phyloP scores from a whole-genome alignment of 2,797 vertebrate genomes.

The Lutjanus campechanus region DNA sequence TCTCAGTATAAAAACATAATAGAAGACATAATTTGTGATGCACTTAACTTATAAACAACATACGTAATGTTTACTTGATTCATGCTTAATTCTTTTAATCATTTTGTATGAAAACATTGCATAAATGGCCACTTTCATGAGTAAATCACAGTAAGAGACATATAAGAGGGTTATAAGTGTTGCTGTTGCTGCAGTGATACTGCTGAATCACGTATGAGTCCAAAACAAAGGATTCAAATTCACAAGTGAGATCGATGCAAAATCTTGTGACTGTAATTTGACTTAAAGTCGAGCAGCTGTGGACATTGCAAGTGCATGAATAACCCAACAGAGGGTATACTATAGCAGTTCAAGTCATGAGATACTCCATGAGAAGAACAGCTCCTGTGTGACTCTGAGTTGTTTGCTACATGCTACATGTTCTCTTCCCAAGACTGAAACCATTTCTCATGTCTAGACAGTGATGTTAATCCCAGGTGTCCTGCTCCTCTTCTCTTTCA shows the following conservation, averaged over 20 bases:
- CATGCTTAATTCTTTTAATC: no score
- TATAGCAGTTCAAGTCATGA: conserved; percentile 74
- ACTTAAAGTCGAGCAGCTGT: conserved; percentile 48
- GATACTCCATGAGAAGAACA: conserved; percentile 66
- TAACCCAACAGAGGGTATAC: conserved; percentile 59
- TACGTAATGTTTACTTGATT: no score
- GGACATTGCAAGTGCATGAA: conserved; percentile 57
- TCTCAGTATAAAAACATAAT: no score
- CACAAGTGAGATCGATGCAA: conserved; percentile 34
- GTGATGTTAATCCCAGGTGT: conserved; percentile 21
- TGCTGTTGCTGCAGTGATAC: not conserved
- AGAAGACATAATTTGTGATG: no score
- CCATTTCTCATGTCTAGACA: conserved; percentile 8
- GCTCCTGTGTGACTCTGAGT: conserved; percentile 56
- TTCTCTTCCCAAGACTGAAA: conserved; percentile 9
- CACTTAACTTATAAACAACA: no score
- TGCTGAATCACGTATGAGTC: not conserved
- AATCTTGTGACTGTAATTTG: conserved; percentile 81
- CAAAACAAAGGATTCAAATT: conserved; percentile 24
- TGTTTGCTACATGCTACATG: conserved; percentile 39
- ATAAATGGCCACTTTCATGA: no score
- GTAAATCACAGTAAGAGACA: no score
- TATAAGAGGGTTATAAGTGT: no score
- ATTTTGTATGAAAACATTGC: no score
- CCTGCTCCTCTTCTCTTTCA: conserved; percentile 21